phyloP scores from a whole-genome alignment of 2,888 invertebrate species.

The Synergus japonicus region DNA sequence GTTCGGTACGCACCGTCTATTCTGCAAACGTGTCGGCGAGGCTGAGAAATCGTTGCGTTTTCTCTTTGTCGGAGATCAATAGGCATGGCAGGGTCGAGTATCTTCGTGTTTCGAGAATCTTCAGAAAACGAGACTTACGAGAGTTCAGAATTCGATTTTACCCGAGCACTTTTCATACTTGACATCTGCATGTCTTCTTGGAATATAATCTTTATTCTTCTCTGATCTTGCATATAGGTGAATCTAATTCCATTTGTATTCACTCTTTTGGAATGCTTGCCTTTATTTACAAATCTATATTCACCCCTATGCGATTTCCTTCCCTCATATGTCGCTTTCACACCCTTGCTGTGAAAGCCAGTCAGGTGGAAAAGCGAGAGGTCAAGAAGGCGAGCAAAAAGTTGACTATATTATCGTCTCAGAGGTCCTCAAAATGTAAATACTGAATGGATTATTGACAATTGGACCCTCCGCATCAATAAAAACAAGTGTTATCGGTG shows the following conservation, averaged over 20 bases:
- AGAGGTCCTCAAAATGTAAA: too few relatives aligned
- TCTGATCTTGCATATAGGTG: background rate
- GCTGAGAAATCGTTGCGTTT: slow-evolving; percentile 8
- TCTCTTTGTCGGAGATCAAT: slow-evolving; percentile 37
- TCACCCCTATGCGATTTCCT: background rate
- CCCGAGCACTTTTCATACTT: background rate
- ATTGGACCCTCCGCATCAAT: too few relatives aligned
- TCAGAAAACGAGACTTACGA: background rate
- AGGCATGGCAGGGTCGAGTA: slow-evolving; percentile 1
- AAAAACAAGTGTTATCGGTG: too few relatives aligned
- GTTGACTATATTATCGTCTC: background rate
- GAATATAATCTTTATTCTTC: background rate
- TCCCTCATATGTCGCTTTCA: background rate
- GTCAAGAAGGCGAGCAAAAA: background rate
- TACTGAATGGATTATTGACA: too few relatives aligned
- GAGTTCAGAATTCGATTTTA: slow-evolving; percentile 4
- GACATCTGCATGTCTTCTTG: background rate
- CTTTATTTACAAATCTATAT: too few relatives aligned
- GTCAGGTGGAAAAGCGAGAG: background rate
- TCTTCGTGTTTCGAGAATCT: slow-evolving; percentile 31
- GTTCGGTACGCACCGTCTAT: slow-evolving; percentile 28
- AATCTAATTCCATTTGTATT: background rate
- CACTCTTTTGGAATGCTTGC: background rate
- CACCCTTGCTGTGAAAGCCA: background rate
- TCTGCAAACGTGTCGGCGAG: slow-evolving; percentile 1